Evolutionary conservation across 2,113 vertebrate genomes (phyloP).

Genomic region (Tonatia bakeri): DNA sequence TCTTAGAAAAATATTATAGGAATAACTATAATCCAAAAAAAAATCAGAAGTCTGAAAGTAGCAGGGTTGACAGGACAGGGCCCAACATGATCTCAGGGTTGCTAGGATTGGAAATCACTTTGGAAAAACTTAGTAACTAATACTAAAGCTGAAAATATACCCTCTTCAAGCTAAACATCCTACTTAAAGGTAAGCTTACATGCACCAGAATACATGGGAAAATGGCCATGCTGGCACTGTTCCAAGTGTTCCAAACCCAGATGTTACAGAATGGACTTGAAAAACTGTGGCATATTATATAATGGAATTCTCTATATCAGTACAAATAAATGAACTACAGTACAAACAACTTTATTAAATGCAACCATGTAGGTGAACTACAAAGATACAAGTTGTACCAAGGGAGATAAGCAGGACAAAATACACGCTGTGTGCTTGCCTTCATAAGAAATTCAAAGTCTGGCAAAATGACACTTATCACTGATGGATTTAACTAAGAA

Average conservation of each 20-base stretch:
- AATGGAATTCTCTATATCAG: neutral
- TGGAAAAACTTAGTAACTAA: neutral
- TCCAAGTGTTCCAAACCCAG: neutral
- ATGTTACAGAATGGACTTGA: neutral
- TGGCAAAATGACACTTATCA: neutral
- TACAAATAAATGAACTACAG: neutral
- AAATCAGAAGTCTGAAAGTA: neutral
- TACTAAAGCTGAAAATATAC: neutral
- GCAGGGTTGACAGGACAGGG: neutral
- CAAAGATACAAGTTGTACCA: neutral
- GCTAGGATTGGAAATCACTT: neutral
- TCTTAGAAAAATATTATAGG: neutral
- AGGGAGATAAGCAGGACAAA: neutral
- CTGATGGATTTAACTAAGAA: neutral
- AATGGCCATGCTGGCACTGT: too few species aligned
- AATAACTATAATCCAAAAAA: neutral
- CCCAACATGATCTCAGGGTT: neutral
- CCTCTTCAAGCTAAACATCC: neutral
- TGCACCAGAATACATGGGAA: neutral
- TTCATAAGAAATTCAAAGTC: neutral
- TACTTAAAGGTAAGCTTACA: neutral
- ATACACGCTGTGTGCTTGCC: neutral
- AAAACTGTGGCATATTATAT: neutral
- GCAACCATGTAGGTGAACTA: neutral
- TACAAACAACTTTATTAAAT: neutral